Conservation (phyloP, 2,888 invertebrate species). For the Melitaea athalia region DNA sequence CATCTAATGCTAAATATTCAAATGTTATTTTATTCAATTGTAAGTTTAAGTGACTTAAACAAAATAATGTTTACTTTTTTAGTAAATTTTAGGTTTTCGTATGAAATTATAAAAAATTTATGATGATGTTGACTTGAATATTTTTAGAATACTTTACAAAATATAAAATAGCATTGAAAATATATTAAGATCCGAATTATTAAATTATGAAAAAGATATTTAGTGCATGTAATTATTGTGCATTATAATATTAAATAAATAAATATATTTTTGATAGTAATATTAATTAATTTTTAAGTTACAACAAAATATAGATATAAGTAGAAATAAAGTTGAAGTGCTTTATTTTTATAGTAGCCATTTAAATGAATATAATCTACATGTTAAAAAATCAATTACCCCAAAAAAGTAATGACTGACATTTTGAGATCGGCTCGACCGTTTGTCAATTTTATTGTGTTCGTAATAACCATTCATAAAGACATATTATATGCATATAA, state of each 20-base stretch:
- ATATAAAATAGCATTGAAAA: not conserved
- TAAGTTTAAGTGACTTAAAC: not conserved
- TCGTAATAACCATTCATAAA: no score
- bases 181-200: conserved; percentile 6
- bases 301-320: not conserved
- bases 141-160: not conserved
- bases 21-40: not conserved
- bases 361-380: not conserved
- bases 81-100: not conserved
- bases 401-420: no score
- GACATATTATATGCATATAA: no score
- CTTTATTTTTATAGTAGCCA: conserved; percentile 1
- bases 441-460: no score
- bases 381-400: no score
- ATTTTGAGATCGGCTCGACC: no score
- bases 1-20: not conserved
- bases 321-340: not conserved
- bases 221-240: conserved; percentile 9
- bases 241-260: conserved; percentile 9
- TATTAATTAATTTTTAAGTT: conserved; percentile 6
- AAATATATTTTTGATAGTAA: conserved; percentile 15
- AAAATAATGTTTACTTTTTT: not conserved
- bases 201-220: not conserved
- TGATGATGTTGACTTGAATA: not conserved
- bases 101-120: not conserved